Base-by-base conservation (phyloP, 2,888 invertebrate species). In the Daptonema setosum region DNA sequence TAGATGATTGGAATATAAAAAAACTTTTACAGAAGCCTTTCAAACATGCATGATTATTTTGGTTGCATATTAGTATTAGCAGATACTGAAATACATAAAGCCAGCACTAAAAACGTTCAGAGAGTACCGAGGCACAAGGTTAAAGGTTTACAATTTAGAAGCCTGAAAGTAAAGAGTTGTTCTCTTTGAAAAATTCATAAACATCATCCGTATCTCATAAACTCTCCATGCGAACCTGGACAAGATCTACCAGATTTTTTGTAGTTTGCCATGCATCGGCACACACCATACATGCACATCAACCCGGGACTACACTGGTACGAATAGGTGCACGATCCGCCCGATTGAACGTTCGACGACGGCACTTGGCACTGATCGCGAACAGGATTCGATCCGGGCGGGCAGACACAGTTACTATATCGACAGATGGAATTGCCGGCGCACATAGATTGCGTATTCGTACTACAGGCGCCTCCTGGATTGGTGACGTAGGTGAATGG, bases 261-360 rank as follows among this genome's bases (percentile, higher is more conserved):
- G n/a, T 3, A n/a, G 11, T n/a, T 3, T 3, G 5, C 35, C 30
- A 28, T 61, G 56, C 68, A 68, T 0, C 67, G 60, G 57, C 68
- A 68, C 20, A 68, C 65, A 28, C 65, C 65, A 26, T 65, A 61
- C 8, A 64, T 43, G 54, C 68, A 68, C 58, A 65, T 64, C 1
- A 67, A 64, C 8, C 66, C 59, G 55, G 60, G 65, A 1, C 63
- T 63, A 47, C 68, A 68, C 54, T 68, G 63, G 35, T 63, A 56
- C 2, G 62, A 60, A 1, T 63, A 48, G 1, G 54, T 61, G 52
- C 68, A 68, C 43, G 59, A 60, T 24, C 61, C 60, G 20, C 68
- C 68, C 0, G 66, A 62, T 5, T 57, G 55, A 17, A 57, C 26
- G 5, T 50, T 57, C 25, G 58, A 57, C 5, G 22, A 48, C 20